Conservation (phyloP, 1,140 invertebrate species). For the Anagrus nilaparvatae region DNA sequence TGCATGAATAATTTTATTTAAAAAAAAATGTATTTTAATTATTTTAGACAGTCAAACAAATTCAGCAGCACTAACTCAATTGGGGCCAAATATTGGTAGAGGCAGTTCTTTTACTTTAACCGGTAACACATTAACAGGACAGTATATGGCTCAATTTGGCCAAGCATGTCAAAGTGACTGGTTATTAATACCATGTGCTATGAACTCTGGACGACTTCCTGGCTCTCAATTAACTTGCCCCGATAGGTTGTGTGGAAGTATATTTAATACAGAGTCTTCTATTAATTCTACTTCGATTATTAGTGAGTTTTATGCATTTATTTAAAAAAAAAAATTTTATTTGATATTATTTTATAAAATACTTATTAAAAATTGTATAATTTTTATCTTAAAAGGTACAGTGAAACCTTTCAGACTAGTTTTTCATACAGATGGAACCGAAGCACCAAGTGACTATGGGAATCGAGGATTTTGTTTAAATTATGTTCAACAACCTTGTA, state of each 20-base stretch:
- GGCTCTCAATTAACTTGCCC: slow-evolving; percentile 47
- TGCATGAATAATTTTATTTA: not conserved
- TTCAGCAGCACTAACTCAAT: not conserved
- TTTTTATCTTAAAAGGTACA: slow-evolving; percentile 47
- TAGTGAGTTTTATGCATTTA: slow-evolving; percentile 43
- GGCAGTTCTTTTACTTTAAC: slow-evolving; percentile 60
- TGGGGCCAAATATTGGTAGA: slow-evolving; percentile 11
- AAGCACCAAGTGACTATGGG: slow-evolving; percentile 59
- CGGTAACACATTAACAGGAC: slow-evolving; percentile 57
- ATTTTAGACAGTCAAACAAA: not conserved
- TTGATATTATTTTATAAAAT: slow-evolving; percentile 1
- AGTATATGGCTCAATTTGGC: slow-evolving; percentile 44
- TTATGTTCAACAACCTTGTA: slow-evolving; percentile 76
- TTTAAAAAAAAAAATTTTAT: not conserved
- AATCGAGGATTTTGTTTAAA: slow-evolving; percentile 74
- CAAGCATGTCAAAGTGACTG: slow-evolving; percentile 63
- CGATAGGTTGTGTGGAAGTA: slow-evolving; percentile 63
- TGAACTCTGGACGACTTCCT: slow-evolving; percentile 49
- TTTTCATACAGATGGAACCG: slow-evolving; percentile 65
- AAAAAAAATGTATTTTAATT: not conserved
- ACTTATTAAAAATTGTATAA: not conserved
- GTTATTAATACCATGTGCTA: slow-evolving; percentile 65
- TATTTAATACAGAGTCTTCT: slow-evolving; percentile 52
- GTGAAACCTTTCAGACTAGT: slow-evolving; percentile 68
- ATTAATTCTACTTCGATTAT: slow-evolving; percentile 48